Evolutionary conservation across 2,888 invertebrate species (phyloP).

Genomic region (Agrotis puta): DNA sequence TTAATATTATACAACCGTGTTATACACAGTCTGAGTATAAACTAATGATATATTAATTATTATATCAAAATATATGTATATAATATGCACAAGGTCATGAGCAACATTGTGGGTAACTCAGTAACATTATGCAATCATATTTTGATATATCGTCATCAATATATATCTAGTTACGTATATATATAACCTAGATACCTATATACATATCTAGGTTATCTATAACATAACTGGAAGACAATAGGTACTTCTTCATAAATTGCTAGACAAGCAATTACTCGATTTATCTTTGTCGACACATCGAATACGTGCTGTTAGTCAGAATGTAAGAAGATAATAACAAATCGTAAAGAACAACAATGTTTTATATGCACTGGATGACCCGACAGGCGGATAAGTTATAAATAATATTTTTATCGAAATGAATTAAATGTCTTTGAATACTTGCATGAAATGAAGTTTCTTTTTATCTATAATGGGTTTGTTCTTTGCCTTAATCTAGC

Average conservation of each 20-base stretch:
- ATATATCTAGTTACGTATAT: not conserved
- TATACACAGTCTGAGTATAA: conserved; percentile 12
- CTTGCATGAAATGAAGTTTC: not conserved
- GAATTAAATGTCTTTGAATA: conserved; percentile 14
- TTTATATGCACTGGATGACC: conserved; percentile 25
- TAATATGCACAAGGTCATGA: conserved; percentile 3
- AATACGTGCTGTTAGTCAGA: conserved; percentile 19
- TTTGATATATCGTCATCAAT: not conserved
- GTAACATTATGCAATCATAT: not conserved
- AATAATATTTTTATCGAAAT: conserved; percentile 27
- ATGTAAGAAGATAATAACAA: conserved; percentile 19
- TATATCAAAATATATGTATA: conserved; percentile 8
- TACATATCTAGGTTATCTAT: conserved; percentile 16
- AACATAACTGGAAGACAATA: conserved; percentile 16
- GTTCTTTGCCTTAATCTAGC: no score
- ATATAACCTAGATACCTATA: no score
- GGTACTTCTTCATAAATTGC: not conserved
- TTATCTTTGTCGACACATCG: conserved; percentile 21
- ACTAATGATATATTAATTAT: not conserved
- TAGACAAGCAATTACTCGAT: conserved; percentile 16
- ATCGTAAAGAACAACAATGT: conserved; percentile 19
- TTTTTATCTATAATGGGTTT: not conserved
- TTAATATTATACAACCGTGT: conserved; percentile 1
- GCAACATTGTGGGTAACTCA: conserved; percentile 11
- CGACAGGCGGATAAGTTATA: conserved; percentile 22